Evolutionary conservation across 2,797 vertebrate genomes (phyloP), one percentile per base, ranked within the genome.

Genomic region (Macroramphosus scolopax): DNA sequence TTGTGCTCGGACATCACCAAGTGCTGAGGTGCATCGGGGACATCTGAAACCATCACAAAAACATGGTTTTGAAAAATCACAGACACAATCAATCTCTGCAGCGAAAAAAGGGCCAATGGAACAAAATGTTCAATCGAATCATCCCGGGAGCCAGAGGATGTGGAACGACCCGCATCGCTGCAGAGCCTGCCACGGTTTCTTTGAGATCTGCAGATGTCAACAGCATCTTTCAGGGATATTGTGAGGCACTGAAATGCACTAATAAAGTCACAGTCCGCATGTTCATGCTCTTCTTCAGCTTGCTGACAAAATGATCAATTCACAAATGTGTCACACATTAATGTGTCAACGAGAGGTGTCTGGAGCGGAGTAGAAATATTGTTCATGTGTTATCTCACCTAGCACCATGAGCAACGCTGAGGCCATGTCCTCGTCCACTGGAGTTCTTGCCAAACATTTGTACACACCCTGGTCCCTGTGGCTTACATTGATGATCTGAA

Each of bases 391-490:
- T 36, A 17, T 30, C 93, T 93, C 82, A 99, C 97, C 93, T 11
- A 95, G 86, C 15, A 99, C 92, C 5, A 86, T 82, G 6, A 99
- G 86, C 39, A 59, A 72, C 0, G 88, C 89, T 1, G 74, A 65
- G 0, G 92, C 92, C 0, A 33, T 20, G 15, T 80, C 80, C 0
- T 71, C 60, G 56, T 99, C 96, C 43, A 95, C 85, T 1, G 91
- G 87, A 1, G 92, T 97, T 33, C 75, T 89, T 0, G 86, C 96
- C 51, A 88, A 73, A 46, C 97, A 99, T 0, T 64, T 85, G 69
- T 97, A 99, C n/a, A 84, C 18, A 0, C 94, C 97, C 66, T 92
- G 87, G 58, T 99, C 95, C 32, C 80, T 68, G 71, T 87, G 82
- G 17, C 84, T 92, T 17, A 95, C 89, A 0, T 92, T 94, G 63